A percentile compares a stretch with the other conserved stretches of the same genome.
These are phyloP conservation scores for Pholis gunnellus DNA, from an alignment of 2,113 vertebrate species.

Conservation along the genomic window DNA sequence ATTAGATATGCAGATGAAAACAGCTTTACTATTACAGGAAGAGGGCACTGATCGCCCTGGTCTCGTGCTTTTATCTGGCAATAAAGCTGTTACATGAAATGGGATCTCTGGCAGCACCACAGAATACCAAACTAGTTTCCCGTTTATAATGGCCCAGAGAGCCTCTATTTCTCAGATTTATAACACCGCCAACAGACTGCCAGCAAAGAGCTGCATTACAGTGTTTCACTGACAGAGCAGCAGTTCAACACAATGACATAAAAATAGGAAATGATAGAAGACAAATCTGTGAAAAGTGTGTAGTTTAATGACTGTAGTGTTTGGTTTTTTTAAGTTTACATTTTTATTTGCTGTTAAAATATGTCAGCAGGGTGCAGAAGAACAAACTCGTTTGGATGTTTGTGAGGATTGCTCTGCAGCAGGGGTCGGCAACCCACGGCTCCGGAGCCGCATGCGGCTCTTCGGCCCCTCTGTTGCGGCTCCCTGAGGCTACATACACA, in stretches of 20 bases:
- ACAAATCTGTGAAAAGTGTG: background rate
- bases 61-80: slow-evolving; percentile 27
- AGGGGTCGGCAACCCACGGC: too few species aligned
- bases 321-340: background rate
- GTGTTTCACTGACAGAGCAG: background rate
- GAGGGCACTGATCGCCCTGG: slow-evolving; percentile 9
- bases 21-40: background rate
- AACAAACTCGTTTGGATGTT: background rate
- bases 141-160: background rate
- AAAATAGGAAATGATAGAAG: background rate
- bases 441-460: too few species aligned
- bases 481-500: too few species aligned
- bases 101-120: slow-evolving; percentile 1
- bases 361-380: background rate
- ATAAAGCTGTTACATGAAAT: slow-evolving; percentile 39
- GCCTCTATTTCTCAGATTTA: background rate
- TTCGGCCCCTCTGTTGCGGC: too few species aligned
- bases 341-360: background rate
- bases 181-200: background rate
- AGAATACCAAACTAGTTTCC: slow-evolving; percentile 33
- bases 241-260: background rate
- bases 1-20: slow-evolving; percentile 39
- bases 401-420: background rate
- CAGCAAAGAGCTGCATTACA: background rate
- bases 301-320: background rate